phyloP scores from a whole-genome alignment of 2,113 vertebrate genomes.

The Poecilia latipinna region DNA sequence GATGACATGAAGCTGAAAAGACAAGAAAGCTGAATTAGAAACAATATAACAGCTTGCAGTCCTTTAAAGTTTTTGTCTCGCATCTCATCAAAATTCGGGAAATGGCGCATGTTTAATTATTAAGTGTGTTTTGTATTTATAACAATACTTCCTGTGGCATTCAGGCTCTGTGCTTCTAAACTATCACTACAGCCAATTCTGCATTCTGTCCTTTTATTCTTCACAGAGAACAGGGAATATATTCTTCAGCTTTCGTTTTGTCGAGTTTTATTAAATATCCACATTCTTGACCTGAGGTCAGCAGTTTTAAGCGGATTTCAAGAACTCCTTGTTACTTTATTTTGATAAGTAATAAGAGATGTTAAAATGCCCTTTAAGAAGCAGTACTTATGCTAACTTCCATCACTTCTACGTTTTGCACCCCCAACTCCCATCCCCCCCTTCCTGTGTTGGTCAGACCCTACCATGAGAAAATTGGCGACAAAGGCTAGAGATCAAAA shows the following conservation, averaged over 20 bases:
- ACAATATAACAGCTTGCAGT: neutral
- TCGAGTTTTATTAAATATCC: neutral
- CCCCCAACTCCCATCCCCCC: too few relatives aligned
- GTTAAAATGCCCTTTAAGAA: neutral
- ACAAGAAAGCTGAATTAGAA: too few relatives aligned
- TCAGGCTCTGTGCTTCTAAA: too few relatives aligned
- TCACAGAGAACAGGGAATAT: neutral
- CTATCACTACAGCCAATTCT: neutral
- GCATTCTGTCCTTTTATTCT: neutral
- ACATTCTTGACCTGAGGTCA: neutral
- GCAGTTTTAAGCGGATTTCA: neutral
- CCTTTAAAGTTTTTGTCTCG: constrained; percentile 28
- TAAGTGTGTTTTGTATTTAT: constrained; percentile 12
- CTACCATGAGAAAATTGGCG: neutral
- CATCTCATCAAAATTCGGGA: neutral
- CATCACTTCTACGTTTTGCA: neutral
- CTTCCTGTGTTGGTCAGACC: neutral
- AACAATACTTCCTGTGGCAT: neutral
- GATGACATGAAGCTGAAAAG: too few relatives aligned
- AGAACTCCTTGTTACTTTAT: neutral
- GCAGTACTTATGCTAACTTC: neutral
- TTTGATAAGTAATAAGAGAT: neutral
- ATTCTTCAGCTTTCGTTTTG: neutral
- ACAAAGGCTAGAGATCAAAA: neutral
- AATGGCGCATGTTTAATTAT: constrained; percentile 28